A percentile compares a stretch with the other conserved stretches of the same genome.
Conservation (phyloP, 2,888 invertebrate genomes). For the Ecliptopera silaceata region DNA sequence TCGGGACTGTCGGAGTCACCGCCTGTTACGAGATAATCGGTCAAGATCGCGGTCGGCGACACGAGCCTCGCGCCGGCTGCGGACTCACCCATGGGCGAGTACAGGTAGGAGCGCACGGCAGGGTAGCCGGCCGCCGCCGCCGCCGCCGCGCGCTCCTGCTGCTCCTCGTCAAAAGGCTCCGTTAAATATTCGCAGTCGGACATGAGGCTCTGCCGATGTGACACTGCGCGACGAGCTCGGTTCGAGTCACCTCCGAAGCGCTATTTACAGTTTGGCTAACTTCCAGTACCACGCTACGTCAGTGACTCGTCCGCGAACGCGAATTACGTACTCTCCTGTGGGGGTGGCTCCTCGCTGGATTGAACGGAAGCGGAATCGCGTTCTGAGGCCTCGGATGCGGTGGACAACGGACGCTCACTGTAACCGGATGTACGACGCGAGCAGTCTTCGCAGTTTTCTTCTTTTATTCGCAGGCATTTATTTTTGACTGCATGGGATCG, state of each 20-base stretch:
- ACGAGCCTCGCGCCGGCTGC: constrained; percentile 59
- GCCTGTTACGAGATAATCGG: constrained; percentile 73
- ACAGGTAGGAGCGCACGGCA: constrained; percentile 81
- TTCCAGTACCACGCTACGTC: constrained; percentile 77
- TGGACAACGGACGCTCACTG: constrained; percentile 76
- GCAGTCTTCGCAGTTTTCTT: constrained; percentile 55
- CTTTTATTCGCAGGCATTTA: constrained; percentile 47
- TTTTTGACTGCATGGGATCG: constrained; percentile 56
- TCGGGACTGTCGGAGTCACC: constrained; percentile 85
- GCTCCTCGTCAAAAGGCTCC: constrained; percentile 74
- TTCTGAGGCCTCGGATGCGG: constrained; percentile 77
- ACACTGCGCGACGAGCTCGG: constrained; percentile 79
- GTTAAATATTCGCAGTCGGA: constrained; percentile 80
- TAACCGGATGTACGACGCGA: constrained; percentile 65
- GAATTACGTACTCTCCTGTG: constrained; percentile 77
- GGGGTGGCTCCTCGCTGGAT: constrained; percentile 80
- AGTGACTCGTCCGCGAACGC: constrained; percentile 70
- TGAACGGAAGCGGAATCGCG: constrained; percentile 78
- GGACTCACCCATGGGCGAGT: constrained; percentile 80
- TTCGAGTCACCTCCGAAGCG: constrained; percentile 75
- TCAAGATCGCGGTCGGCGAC: constrained; percentile 47
- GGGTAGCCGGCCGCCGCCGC: constrained; percentile 71
- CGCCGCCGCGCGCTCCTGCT: constrained; percentile 70
- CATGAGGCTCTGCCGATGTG: constrained; percentile 76
- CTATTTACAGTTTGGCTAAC: constrained; percentile 80